Conservation (phyloP, 2,797 vertebrate genomes). For the Bovichtus variegatus region DNA sequence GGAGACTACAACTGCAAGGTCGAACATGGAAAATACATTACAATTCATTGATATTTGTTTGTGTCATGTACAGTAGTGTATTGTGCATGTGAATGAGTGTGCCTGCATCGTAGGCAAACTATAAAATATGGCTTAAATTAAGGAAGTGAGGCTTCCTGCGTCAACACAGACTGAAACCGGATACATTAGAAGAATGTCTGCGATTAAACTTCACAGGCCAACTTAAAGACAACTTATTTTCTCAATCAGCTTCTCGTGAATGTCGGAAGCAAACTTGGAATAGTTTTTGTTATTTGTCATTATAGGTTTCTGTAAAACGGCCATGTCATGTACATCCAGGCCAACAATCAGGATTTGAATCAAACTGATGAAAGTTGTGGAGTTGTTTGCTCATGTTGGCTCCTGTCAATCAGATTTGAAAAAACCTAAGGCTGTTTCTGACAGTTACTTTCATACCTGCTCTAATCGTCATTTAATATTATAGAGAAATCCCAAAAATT, state of each 20-base stretch:
- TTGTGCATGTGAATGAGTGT: constrained; percentile 1
- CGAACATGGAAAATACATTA: constrained; percentile 33
- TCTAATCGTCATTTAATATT: background rate
- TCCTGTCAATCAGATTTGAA: background rate
- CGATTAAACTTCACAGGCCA: constrained; percentile 9
- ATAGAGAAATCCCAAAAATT: background rate
- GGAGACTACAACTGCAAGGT: constrained; percentile 50
- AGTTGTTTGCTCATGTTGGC: background rate
- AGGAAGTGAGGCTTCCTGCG: constrained; percentile 10
- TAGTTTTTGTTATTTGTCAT: background rate
- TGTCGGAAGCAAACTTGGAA: background rate
- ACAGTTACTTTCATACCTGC: background rate
- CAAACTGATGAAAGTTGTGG: too few relatives aligned
- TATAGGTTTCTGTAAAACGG: background rate
- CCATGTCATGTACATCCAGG: background rate
- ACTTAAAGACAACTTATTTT: constrained; percentile 4
- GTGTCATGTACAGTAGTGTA: background rate
- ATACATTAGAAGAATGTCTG: background rate
- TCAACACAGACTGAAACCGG: background rate
- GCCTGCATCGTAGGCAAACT: background rate
- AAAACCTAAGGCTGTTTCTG: background rate
- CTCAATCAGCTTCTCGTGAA: background rate
- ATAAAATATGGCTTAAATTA: background rate
- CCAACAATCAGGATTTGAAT: background rate
- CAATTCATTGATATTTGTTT: constrained; percentile 19